These are phyloP conservation scores for Masnerella sp. DNA, from an alignment of 2,888 invertebrate species.

Conservation along the genomic window DNA sequence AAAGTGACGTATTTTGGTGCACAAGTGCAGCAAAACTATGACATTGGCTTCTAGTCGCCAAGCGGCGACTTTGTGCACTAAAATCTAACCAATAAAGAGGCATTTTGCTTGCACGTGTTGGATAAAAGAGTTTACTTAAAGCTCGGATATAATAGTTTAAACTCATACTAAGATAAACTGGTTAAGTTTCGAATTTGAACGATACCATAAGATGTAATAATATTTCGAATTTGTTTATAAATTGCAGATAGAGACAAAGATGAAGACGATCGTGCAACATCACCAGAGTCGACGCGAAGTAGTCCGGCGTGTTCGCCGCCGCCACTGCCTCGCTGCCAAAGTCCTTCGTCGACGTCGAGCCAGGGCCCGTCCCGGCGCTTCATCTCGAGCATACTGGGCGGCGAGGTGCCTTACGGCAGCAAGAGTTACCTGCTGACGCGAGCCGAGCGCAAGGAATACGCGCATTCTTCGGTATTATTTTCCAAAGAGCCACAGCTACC, in stretches of 20 bases:
- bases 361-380: conserved; percentile 81
- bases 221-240: neutral
- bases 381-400: conserved; percentile 89
- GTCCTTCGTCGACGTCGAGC: conserved; percentile 64
- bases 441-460: conserved; percentile 89
- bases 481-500: conserved; percentile 82
- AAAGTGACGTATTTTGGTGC: too few relatives aligned
- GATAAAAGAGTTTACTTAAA: too few relatives aligned
- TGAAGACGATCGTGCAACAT: conserved; percentile 75
- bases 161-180: too few relatives aligned
- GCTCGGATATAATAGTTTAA: too few relatives aligned
- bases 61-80: too few relatives aligned
- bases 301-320: conserved; percentile 73
- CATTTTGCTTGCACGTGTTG: too few relatives aligned
- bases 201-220: neutral
- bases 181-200: too few relatives aligned
- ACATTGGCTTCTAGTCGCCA: too few relatives aligned
- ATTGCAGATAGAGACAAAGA: conserved; percentile 76
- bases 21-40: too few relatives aligned
- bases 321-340: conserved; percentile 60
- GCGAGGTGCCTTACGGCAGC: conserved; percentile 90
- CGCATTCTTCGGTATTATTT: conserved; percentile 78
- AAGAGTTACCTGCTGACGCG: conserved; percentile 87
- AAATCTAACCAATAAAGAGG: too few relatives aligned
- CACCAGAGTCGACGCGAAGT: conserved; percentile 74